Evolutionary conservation across 2,797 vertebrate genomes (phyloP), one percentile per base, ranked within the genome.

Genomic region (Adrianichthys oophorus): DNA sequence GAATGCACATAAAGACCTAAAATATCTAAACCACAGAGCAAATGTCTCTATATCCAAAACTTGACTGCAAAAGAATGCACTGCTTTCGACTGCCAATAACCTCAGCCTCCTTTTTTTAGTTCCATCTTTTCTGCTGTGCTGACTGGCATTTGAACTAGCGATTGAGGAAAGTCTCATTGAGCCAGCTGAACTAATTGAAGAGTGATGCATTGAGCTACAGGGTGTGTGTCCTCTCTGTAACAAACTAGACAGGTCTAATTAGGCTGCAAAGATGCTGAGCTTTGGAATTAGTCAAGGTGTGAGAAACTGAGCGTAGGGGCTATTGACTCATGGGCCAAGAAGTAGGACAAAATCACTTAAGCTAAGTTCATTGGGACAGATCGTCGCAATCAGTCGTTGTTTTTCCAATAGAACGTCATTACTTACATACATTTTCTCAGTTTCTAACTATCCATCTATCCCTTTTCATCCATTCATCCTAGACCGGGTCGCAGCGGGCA

Each of bases 21-120:
- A 90, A 88, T 87, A 85, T 89, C 78, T 51, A 72, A 81, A 90
- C 89, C 86, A 1, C 87, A 46, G 71, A 85, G 84, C 79, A 88
- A 90, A 84, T 78, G 80, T 86, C 82, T 86, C 85, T 76, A 78
- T 80, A 86, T 89, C 79, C 89, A 87, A 66, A 87, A 75, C 67
- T 80, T 65, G 59, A 79, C 81, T 89, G 76, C 87, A 85, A 80
- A 90, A 88, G 86, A 90, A 91, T 90, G 85, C 82, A 59, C 85
- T 59, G 62, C 74, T 59, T 65, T 67, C 48, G 74, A 65, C 75
- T 88, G 89, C 89, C 90, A 91, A 83, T 54, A 86, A 86, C 87
- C 89, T 89, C 86, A 88, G 71, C 72, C 67, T 68, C 69, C 64
- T 69, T 57, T 37, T 62, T 68, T 70, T 73, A 32, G 68, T 69